A percentile compares a stretch with the other conserved stretches of the same genome.
Evolutionary conservation across 2,113 vertebrate genomes (phyloP).

Genomic region (Stigmatopora argus): DNA sequence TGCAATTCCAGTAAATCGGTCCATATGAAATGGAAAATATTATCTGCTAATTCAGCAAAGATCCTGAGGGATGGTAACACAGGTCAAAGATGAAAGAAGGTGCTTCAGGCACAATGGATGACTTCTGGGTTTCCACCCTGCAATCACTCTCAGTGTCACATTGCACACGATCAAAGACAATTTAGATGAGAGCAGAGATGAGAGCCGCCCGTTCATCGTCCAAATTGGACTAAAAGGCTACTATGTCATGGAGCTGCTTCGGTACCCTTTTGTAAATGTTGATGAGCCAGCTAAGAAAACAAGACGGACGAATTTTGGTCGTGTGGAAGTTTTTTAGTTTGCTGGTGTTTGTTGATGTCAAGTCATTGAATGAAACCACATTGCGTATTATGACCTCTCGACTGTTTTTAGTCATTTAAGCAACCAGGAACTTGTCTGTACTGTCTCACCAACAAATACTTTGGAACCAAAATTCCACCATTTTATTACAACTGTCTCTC

Average conservation of each 20-base stretch:
- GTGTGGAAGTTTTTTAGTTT: constrained; percentile 14
- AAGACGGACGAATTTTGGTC: constrained; percentile 60
- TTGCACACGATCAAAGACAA: constrained; percentile 48
- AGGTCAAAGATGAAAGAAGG: constrained; percentile 34
- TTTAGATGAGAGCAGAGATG: constrained; percentile 25
- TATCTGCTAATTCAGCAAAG: constrained; percentile 36
- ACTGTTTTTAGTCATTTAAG: constrained; percentile 35
- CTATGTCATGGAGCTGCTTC: constrained; percentile 21
- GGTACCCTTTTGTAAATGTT: constrained; percentile 62
- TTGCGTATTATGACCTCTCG: constrained; percentile 35
- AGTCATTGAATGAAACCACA: constrained; percentile 33
- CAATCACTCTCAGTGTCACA: constrained; percentile 23
- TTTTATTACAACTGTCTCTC: background rate
- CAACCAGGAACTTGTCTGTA: constrained; percentile 27
- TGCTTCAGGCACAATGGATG: constrained; percentile 23
- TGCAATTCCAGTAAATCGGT: constrained; percentile 10
- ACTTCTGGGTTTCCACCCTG: constrained; percentile 27
- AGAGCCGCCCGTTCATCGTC: constrained; percentile 26
- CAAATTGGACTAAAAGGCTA: constrained; percentile 20
- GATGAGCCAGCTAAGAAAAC: constrained; percentile 56
- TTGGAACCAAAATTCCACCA: background rate
- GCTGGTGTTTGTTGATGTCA: constrained; percentile 25
- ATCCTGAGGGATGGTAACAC: background rate
- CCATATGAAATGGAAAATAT: constrained; percentile 14
- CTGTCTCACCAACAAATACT: constrained; percentile 35